Base-by-base conservation (phyloP, 2,797 vertebrate species). In the Leptoclinus maculatus region DNA sequence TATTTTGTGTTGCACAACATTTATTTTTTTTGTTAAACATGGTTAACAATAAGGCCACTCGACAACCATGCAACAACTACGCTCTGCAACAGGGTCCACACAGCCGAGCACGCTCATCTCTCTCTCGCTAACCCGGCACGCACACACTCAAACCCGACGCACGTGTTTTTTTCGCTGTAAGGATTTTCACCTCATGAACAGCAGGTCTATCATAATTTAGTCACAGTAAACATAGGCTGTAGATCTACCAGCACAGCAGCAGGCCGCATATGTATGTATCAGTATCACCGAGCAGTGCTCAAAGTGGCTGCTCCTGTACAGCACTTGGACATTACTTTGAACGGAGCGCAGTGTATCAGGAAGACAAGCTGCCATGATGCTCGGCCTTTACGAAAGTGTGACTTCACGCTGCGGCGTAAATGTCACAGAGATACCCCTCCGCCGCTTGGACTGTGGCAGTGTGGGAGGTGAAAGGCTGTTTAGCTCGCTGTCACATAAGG, bases 321-420 rank as follows among this genome's bases (percentile, higher is more conserved):
- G 36, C 51, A 1, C 21, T 34, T 4, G 59, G 64, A 56, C 74
- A 7, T 3, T 70, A 34, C 74, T 66, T 74, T 0, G 14, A 62
- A 76, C 78, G 64, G 49, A 19, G 19, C 10, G 1, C 29, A 1
- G 58, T 66, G 74, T 68, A 76, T 67, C 51, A 5, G 16, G 60
- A 23, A 11, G 80, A 78, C 80, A 66, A 76, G 78, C 80, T 59
- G 65, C 54, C 64, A 34, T 23, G 76, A 65, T 39, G 2, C 76
- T 67, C 56, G 14, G 64, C 67, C 74, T 74, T 65, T 51, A 36
- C 54, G 6, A 62, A 29, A 66, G 41, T 56, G 76, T 41, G 76
- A 74, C 23, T 82, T 86, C 70, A 69, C 65, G 38, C 76, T 68
- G 76, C 41, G 68, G 71, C 49, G 13, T 57, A 69, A 80, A 88